Conservation (phyloP, 2,888 invertebrate genomes). For the Cerceris ruficornis region DNA sequence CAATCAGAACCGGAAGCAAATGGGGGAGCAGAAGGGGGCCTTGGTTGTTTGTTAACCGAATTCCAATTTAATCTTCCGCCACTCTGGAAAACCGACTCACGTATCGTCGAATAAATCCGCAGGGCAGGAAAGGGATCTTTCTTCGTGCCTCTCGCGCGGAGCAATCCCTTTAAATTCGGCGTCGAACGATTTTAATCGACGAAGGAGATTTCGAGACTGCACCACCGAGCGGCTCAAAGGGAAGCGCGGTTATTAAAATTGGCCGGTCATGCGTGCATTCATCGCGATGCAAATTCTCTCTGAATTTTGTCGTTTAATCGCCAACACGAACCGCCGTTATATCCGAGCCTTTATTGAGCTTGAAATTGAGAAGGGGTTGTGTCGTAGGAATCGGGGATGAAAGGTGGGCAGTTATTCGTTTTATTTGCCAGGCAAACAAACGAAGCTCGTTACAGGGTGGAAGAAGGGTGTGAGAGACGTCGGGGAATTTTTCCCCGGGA, state of each 20-base stretch:
- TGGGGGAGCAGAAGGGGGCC: conserved; percentile 15
- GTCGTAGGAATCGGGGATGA: background rate
- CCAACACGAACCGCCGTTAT: background rate
- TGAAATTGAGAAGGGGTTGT: conserved; percentile 14
- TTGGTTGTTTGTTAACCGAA: conserved; percentile 46
- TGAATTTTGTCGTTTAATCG: conserved; percentile 22
- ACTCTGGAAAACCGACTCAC: conserved; percentile 16
- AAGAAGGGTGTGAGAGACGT: background rate
- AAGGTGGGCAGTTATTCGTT: background rate
- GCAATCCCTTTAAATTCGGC: background rate
- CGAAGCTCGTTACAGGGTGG: conserved; percentile 1
- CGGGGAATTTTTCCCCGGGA: background rate
- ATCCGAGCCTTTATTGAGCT: background rate
- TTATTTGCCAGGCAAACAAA: conserved; percentile 1
- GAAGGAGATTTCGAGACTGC: background rate
- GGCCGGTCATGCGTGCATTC: conserved; percentile 3
- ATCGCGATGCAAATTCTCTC: background rate
- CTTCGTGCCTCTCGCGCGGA: background rate
- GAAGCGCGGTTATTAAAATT: conserved; percentile 44
- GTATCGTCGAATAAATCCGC: conserved; percentile 41
- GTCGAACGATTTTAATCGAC: conserved; percentile 29
- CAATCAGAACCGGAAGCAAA: conserved; percentile 12
- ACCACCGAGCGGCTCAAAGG: conserved; percentile 24
- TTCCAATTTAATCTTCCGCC: conserved; percentile 58
- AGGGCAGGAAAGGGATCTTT: background rate